Conservation (phyloP, 2,888 invertebrate species). For the Miltochrista miniata region DNA sequence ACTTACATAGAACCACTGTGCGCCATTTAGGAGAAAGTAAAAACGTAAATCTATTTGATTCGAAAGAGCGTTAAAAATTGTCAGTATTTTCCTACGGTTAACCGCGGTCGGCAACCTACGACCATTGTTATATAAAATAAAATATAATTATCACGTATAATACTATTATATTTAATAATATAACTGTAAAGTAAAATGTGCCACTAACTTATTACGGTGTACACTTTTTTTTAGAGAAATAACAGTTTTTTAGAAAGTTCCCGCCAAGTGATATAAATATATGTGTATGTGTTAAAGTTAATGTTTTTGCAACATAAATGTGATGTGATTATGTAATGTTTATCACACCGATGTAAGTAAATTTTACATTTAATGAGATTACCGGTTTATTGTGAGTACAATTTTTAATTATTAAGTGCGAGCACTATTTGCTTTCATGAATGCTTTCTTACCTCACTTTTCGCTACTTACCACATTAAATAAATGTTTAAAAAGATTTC, state of each 20-base stretch:
- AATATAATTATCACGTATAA: background rate
- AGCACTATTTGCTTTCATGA: no score
- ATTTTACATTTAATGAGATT: background rate
- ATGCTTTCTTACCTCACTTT: no score
- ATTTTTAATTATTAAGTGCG: no score
- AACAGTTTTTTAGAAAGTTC: slow-evolving; percentile 1
- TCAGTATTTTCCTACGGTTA: slow-evolving; percentile 37
- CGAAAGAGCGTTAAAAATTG: slow-evolving; percentile 52
- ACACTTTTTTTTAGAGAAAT: background rate
- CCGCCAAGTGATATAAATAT: slow-evolving; percentile 1
- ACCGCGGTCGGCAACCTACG: slow-evolving; percentile 24
- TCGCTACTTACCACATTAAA: no score
- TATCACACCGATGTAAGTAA: background rate
- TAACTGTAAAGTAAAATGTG: no score
- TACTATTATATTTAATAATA: no score
- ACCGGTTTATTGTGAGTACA: background rate
- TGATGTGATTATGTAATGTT: slow-evolving; percentile 5
- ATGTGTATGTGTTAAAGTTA: background rate
- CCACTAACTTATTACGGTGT: background rate
- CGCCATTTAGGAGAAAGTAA: slow-evolving; percentile 61
- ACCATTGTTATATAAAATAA: background rate
- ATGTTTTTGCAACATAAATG: slow-evolving; percentile 10
- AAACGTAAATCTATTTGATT: slow-evolving; percentile 52
- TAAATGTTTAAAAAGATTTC: no score
- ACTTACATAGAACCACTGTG: background rate